Conservation (phyloP, 1,140 invertebrate genomes). For the Anthonomus grandis region DNA sequence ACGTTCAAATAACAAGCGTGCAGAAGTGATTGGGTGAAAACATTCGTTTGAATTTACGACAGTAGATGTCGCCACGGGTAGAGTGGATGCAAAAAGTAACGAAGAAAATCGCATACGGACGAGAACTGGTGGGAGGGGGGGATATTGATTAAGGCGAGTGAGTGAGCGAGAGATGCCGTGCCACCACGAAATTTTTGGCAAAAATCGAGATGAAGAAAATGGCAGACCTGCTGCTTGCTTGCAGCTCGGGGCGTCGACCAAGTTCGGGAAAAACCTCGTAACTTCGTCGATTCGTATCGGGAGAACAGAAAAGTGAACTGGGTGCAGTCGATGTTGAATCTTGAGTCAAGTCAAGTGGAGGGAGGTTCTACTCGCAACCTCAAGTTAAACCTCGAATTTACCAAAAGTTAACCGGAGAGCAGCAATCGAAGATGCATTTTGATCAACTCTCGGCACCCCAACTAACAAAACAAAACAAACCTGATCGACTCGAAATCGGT, state of each 20-base stretch:
- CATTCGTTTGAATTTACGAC: too few relatives aligned
- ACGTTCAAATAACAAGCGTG: too few relatives aligned
- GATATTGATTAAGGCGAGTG: conserved; percentile 17
- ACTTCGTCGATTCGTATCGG: conserved; percentile 16
- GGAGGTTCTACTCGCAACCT: not conserved
- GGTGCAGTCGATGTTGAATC: not conserved
- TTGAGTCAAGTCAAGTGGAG: not conserved
- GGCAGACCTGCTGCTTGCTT: conserved; percentile 4
- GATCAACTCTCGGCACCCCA: too few relatives aligned
- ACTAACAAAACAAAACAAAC: too few relatives aligned
- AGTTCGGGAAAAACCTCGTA: conserved; percentile 30
- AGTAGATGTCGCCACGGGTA: too few relatives aligned
- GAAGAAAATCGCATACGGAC: conserved; percentile 23
- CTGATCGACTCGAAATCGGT: too few relatives aligned
- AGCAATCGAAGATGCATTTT: too few relatives aligned
- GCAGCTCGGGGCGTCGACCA: conserved; percentile 19
- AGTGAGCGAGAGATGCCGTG: conserved; percentile 10
- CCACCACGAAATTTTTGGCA: conserved; percentile 21
- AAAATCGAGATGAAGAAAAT: conserved; percentile 25
- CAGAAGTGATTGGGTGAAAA: too few relatives aligned
- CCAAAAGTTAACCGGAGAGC: too few relatives aligned
- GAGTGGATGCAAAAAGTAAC: too few relatives aligned
- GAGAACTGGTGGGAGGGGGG: conserved; percentile 10
- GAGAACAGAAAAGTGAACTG: conserved; percentile 7
- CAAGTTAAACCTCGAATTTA: not conserved